phyloP scores from a whole-genome alignment of 2,113 vertebrate species.

The Poeciliopsis turrubarensis region DNA sequence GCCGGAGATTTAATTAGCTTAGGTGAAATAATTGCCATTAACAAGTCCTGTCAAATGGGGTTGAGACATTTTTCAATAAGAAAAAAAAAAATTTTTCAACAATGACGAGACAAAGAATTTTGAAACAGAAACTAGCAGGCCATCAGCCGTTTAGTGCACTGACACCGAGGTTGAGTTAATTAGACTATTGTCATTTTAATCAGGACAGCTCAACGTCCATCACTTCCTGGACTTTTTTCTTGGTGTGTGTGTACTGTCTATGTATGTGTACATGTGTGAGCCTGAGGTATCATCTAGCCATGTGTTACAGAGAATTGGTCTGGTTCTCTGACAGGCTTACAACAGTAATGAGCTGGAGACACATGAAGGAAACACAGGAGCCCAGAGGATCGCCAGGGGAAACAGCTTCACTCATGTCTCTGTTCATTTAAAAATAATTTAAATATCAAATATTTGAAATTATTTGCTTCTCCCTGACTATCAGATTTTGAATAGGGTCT shows the following conservation, averaged over 20 bases:
- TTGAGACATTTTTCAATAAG: constrained; percentile 61
- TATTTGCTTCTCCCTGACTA: constrained; percentile 76
- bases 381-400: constrained; percentile 76
- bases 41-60: constrained; percentile 72
- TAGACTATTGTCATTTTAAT: constrained; percentile 86
- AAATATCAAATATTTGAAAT: constrained; percentile 82
- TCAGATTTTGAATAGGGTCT: constrained; percentile 70
- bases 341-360: constrained; percentile 80
- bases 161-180: constrained; percentile 84
- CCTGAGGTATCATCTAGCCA: constrained; percentile 64
- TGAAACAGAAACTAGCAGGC: constrained; percentile 70
- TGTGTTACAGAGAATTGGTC: constrained; percentile 66
- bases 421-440: constrained; percentile 83
- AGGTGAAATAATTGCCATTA: constrained; percentile 84
- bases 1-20: constrained; percentile 82
- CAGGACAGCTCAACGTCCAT: constrained; percentile 76
- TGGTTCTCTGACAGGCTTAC: constrained; percentile 74
- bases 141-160: constrained; percentile 70
- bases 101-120: constrained; percentile 77
- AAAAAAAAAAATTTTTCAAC: constrained; percentile 69
- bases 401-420: constrained; percentile 73
- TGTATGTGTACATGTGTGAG: constrained; percentile 36
- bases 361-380: constrained; percentile 76
- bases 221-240: constrained; percentile 71
- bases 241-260: constrained; percentile 20